Evolutionary conservation across 2,888 invertebrate genomes (phyloP).

Genomic region (Balanococcus diminutus): DNA sequence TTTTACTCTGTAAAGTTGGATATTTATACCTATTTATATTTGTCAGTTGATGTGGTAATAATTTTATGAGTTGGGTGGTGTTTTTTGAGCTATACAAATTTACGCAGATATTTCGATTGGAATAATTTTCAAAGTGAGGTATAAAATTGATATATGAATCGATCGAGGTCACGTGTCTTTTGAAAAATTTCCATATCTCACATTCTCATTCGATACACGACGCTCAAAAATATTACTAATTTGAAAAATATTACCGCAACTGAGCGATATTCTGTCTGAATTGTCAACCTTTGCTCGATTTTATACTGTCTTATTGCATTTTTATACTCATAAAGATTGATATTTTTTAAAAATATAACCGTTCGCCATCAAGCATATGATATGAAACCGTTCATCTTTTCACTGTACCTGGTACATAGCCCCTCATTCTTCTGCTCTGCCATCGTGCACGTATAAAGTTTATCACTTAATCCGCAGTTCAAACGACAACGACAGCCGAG

Average conservation of each 20-base stretch:
- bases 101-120: no score
- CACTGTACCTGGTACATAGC: not conserved
- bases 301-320: not conserved
- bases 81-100: no score
- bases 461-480: not conserved
- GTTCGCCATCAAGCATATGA: not conserved
- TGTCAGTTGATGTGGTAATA: no score
- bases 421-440: not conserved
- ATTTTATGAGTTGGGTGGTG: no score
- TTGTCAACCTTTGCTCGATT: not conserved
- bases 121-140: no score
- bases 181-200: no score
- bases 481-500: conserved; percentile 8
- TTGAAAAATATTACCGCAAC: not conserved
- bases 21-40: no score
- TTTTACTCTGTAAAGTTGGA: no score
- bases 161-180: no score
- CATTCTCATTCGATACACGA: not conserved
- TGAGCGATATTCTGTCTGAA: not conserved
- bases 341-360: not conserved
- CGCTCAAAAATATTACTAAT: not conserved
- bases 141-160: no score
- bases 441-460: not conserved
- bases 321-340: not conserved
- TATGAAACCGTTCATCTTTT: not conserved